A percentile compares a stretch with the other conserved stretches of the same genome.
These are phyloP conservation scores for Eulemur rufifrons DNA, from an alignment of 2,113 vertebrate genomes.

Conservation along the genomic window DNA sequence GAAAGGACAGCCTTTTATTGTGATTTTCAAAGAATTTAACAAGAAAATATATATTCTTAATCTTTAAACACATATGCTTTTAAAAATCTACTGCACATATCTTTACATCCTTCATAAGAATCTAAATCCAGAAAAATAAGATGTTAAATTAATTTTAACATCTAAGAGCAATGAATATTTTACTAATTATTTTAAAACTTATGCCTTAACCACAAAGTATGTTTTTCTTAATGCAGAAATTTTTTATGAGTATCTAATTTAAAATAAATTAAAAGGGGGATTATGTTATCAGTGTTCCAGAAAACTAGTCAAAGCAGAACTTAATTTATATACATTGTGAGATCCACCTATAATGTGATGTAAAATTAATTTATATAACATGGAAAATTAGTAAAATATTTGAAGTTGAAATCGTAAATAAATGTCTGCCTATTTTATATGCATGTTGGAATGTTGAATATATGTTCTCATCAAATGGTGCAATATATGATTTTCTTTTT, in stretches of 20 bases:
- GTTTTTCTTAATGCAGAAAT: not conserved
- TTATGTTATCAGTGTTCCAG: not conserved
- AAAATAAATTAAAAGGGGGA: not conserved
- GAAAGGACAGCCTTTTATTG: accelerated
- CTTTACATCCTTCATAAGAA: not conserved
- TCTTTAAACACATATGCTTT: not conserved
- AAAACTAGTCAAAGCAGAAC: not conserved
- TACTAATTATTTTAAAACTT: not conserved
- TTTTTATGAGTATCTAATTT: not conserved
- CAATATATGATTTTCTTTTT: not conserved
- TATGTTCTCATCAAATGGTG: not conserved
- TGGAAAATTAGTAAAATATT: not conserved
- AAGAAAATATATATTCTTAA: not conserved
- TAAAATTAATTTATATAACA: not conserved
- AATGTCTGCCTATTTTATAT: not conserved
- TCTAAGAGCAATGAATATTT: not conserved
- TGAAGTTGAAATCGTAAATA: not conserved
- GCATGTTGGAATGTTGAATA: not conserved
- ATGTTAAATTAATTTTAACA: not conserved
- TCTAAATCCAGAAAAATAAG: not conserved
- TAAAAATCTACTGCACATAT: not conserved
- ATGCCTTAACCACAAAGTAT: not conserved
- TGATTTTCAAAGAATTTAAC: slow-evolving; percentile 10
- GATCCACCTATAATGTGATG: not conserved
- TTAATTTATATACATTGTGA: not conserved